Conservation (phyloP, 2,113 vertebrate species). For the Lucifuga dentata region DNA sequence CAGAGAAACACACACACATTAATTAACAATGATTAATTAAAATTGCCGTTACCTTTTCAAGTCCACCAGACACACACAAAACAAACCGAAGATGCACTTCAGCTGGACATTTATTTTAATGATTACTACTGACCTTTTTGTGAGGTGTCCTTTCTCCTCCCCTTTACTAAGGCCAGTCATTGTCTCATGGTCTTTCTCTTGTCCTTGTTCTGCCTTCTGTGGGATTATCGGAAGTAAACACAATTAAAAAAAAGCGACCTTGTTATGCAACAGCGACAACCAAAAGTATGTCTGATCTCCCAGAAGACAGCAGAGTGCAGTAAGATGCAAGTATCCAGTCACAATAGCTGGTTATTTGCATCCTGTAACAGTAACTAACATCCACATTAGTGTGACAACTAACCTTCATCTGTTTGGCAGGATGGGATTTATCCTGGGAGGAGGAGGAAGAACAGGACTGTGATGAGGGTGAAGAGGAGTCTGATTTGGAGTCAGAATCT, state of each 20-base stretch:
- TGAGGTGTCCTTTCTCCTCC: conserved; percentile 43
- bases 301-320: too few species aligned
- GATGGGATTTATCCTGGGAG: conserved; percentile 52
- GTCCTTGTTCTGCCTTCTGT: conserved; percentile 60
- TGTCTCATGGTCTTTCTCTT: conserved; percentile 44
- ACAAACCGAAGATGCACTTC: too few species aligned
- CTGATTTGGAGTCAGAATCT: conserved; percentile 80
- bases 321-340: background rate
- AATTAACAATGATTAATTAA: too few species aligned
- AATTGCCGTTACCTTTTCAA: too few species aligned
- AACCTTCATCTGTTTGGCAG: conserved; percentile 74
- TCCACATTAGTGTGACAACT: conserved; percentile 57
- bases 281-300: too few species aligned
- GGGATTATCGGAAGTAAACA: conserved; percentile 28
- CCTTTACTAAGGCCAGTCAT: conserved; percentile 44
- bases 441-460: conserved; percentile 69
- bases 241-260: conserved; percentile 24
- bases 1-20: too few species aligned
- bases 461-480: conserved; percentile 76
- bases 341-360: too few species aligned
- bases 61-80: too few species aligned
- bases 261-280: too few species aligned
- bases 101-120: background rate
- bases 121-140: conserved; percentile 73
- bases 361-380: conserved; percentile 21